Base-by-base conservation (phyloP, 2,888 invertebrate genomes). In the Chydorus sphaericus region DNA sequence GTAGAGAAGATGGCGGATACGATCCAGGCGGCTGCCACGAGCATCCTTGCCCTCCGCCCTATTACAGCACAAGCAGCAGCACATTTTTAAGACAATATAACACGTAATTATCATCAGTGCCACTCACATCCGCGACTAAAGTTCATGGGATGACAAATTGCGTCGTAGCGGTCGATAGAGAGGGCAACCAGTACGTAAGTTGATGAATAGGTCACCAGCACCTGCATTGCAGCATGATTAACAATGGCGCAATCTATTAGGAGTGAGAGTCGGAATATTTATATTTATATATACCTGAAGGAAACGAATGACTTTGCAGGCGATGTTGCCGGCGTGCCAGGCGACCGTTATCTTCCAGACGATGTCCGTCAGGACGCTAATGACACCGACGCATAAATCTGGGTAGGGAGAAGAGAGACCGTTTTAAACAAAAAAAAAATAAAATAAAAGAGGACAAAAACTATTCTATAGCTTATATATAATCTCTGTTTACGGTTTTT, bases 131-230 rank as follows among this genome's bases (percentile, higher is more conserved):
- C 89, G 66, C 89, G 87, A 54, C 88, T 87, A 71, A 92, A 92
- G 73, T 91, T 91, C 88, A 92, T 89, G 1, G 92, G 92, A 71
- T 89, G 85, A 14, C 88, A 88, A 66, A 92, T 91, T 61, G 91
- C 92, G 66, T 92, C 91, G 68, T 90, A 91, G 64, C 92, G 77
- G 72, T 92, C 92, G 65, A 92, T 89, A 65, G 89, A 90, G 59
- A 92, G 76, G 3, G 91, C 91, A 26, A 92, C 91, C 57, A 92
- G 75, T 30, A 92, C 90, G 68, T 92, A 92, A 0, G 91, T 92
- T 3, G 91, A 91, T 1, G 89, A 88, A 68, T 89, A 92, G 62
- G 90, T 90, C 53, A 91, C 89, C 61, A 90, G 81, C 2, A 82
- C 86, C 81, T 86, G 33, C 33, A 14, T 33, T 33, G 33, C 33